phyloP scores from a whole-genome alignment of 2,113 vertebrate genomes.

The Upupa epops region DNA sequence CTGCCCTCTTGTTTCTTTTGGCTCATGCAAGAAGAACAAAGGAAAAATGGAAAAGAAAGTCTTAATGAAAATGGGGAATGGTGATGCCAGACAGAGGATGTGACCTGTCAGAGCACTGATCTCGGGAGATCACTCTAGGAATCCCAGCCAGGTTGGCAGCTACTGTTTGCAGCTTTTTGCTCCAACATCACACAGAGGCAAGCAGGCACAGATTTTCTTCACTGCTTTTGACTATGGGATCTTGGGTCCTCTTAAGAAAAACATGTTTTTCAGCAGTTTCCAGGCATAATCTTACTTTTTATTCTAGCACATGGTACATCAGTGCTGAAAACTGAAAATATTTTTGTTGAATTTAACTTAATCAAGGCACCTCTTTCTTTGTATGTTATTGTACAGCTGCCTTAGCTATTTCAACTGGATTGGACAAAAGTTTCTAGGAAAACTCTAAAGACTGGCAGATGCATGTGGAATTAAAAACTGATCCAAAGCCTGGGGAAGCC shows the following conservation, averaged over 20 bases:
- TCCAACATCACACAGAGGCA: constrained; percentile 41
- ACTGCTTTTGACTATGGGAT: neutral
- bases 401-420: neutral
- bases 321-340: neutral
- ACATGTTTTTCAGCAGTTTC: constrained; percentile 24
- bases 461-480: neutral
- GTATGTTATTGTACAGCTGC: neutral
- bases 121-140: constrained; percentile 60
- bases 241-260: constrained; percentile 1
- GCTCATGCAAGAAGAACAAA: constrained; percentile 49
- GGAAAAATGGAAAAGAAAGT: constrained; percentile 48
- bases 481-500: neutral
- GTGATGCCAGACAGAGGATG: constrained; percentile 61
- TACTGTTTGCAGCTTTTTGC: constrained; percentile 52
- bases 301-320: neutral
- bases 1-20: constrained; percentile 71
- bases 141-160: constrained; percentile 70
- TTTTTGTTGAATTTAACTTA: neutral
- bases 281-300: neutral
- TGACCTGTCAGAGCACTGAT: constrained; percentile 70
- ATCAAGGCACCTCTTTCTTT: neutral
- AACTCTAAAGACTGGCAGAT: neutral
- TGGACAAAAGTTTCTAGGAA: neutral
- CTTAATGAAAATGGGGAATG: constrained; percentile 59
- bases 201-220: constrained; percentile 37